Base-by-base conservation (phyloP, 64 coral and sea anemone species). In the Platygyra sinensis region DNA sequence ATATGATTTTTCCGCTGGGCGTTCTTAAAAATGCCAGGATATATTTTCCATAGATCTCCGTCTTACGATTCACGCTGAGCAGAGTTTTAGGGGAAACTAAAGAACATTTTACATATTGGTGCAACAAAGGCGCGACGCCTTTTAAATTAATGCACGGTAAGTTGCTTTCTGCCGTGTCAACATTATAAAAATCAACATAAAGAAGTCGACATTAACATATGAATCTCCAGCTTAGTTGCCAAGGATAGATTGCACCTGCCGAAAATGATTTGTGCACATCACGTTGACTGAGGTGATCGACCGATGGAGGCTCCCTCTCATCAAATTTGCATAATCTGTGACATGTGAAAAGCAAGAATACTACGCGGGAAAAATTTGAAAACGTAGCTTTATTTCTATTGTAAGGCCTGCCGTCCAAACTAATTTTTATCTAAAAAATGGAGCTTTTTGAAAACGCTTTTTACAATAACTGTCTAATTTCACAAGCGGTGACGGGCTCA, bases 171-270 rank as follows among this genome's bases (percentile, higher is more conserved):
- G 65, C 25, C 11, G 80, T 63, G 59, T 62, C 31, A 31, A 42
- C 20, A 65, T 83, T 30, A 83, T n/a, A n/a, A 20, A 62, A 83
- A 83, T 46, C 19, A 83, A 31, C 60, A 31, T 20, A 17, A 81
- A 81, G 17, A 46, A 83, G 33, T 5, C 32, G 59, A 64, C 4
- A 65, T 83, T 65, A 65, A 22, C 32, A 83, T 80, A 61, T 18
- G 20, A 77, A 83, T 39, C 10, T 69, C 22, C 24, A 10, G 10
- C 20, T 69, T 1, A 8, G 61, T 83, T 83, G 80, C 80, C 80
- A 65, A n/a, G 62, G 22, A 36, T 60, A 83, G 61, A 65, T 25
- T 65, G 31, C 80, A 83, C 80, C 80, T 83, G 80, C 60, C 22
- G 30, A 65, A 17, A 65, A 42, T 83, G 8, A 65, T 39, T 83